Evolutionary conservation across 1,140 invertebrate species (phyloP).

Genomic region (Hestina assimilis): DNA sequence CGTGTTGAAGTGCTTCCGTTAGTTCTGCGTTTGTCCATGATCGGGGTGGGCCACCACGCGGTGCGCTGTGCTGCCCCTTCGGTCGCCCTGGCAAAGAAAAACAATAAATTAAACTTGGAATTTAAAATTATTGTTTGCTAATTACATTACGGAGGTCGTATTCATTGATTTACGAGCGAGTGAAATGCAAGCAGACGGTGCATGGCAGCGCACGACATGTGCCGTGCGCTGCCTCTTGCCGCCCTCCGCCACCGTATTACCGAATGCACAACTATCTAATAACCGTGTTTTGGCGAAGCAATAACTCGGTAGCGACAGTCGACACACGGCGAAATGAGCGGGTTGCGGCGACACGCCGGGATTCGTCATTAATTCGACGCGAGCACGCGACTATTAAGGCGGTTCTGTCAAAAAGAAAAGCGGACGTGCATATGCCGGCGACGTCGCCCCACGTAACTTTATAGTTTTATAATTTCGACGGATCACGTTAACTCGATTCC

Average conservation of each 20-base stretch:
- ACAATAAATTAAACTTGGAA: conserved; percentile 19
- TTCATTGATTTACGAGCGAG: conserved; percentile 48
- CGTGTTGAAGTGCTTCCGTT: conserved; percentile 92
- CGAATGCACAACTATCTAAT: conserved; percentile 70
- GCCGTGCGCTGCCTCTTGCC: conserved; percentile 43
- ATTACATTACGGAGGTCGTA: conserved; percentile 48
- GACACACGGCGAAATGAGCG: conserved; percentile 63
- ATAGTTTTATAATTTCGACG: conserved; percentile 68
- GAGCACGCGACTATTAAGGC: conserved; percentile 68
- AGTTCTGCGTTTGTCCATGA: conserved; percentile 95
- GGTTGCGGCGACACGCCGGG: conserved; percentile 59
- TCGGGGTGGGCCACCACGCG: conserved; percentile 90
- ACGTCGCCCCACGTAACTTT: conserved; percentile 59
- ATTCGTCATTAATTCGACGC: conserved; percentile 67
- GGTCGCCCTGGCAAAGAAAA: conserved; percentile 79
- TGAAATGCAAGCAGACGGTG: conserved; percentile 36
- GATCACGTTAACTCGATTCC: conserved; percentile 70
- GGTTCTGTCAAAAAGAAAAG: conserved; percentile 67
- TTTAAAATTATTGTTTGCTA: conserved; percentile 47
- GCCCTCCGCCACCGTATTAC: conserved; percentile 43
- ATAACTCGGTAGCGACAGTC: conserved; percentile 42
- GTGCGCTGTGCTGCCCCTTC: conserved; percentile 93
- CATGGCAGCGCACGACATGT: conserved; percentile 57
- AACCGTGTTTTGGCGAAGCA: conserved; percentile 60
- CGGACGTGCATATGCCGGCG: conserved; percentile 61